These are phyloP conservation scores for Vulpes ferrilata DNA, from an alignment of 2,113 vertebrate species.

Conservation along the genomic window DNA sequence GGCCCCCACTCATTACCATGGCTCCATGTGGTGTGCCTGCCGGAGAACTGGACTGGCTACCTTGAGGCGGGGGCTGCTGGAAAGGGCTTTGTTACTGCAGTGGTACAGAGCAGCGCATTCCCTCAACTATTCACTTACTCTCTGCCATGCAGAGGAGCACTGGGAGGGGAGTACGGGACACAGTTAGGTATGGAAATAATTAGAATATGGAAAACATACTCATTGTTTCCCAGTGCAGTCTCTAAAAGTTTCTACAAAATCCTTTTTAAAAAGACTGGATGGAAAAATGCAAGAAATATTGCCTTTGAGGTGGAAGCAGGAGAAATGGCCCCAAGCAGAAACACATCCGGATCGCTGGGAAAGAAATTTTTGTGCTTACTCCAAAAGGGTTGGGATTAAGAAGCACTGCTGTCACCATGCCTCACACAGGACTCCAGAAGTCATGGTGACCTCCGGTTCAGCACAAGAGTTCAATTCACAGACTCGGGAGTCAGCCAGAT, in stretches of 20 bases:
- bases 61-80: neutral
- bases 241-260: neutral
- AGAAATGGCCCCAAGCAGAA: neutral
- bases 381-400: neutral
- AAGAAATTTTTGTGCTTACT: neutral
- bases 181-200: neutral
- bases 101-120: neutral
- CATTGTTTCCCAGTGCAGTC: neutral
- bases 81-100: neutral
- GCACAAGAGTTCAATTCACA: neutral
- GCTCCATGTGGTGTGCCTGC: neutral
- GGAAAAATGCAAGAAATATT: neutral
- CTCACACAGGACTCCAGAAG: neutral
- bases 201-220: neutral
- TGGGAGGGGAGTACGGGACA: neutral
- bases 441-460: fast-evolving
- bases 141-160: neutral
- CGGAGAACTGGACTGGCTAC: neutral
- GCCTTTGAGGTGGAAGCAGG: neutral
- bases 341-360: neutral
- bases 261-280: neutral
- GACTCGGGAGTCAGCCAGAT: neutral
- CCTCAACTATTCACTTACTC: neutral
- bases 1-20: neutral
- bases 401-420: neutral